These are phyloP conservation scores for Bettongia penicillata DNA, from an alignment of 2,113 vertebrate genomes.

Conservation along the genomic window DNA sequence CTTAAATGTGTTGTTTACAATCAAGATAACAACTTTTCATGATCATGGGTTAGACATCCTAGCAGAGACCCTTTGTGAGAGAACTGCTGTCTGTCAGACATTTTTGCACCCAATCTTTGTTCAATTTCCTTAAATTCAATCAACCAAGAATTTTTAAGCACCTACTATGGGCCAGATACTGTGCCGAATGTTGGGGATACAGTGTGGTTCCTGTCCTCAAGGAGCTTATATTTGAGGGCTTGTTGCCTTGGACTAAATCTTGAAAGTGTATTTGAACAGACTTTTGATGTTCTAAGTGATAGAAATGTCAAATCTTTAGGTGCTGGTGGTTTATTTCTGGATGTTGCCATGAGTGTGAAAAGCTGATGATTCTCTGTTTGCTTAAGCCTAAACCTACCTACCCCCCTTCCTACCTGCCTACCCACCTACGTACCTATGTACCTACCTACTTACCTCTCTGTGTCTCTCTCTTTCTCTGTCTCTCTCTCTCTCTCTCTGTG, in stretches of 20 bases:
- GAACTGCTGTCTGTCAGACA: conserved; percentile 23
- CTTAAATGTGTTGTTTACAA: conserved; percentile 52
- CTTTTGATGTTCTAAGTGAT: conserved; percentile 21
- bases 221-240: conserved; percentile 44
- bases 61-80: conserved; percentile 33
- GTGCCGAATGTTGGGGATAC: neutral
- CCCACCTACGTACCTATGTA: too few relatives aligned
- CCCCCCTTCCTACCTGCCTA: too few relatives aligned
- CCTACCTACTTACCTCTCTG: neutral
- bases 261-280: conserved; percentile 26
- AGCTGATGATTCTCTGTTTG: conserved; percentile 19
- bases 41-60: conserved; percentile 42
- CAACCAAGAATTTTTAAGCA: neutral
- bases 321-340: conserved; percentile 34
- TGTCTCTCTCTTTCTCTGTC: too few relatives aligned
- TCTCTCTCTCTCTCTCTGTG: too few relatives aligned
- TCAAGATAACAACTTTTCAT: conserved; percentile 22
- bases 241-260: conserved; percentile 47
- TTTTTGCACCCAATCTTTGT: neutral
- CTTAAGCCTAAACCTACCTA: neutral
- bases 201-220: neutral
- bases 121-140: neutral
- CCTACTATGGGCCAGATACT: neutral
- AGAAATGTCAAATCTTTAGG: conserved; percentile 55
- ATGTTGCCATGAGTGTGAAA: conserved; percentile 32